These are phyloP conservation scores for Apteryx mantelli DNA, from an alignment of 2,113 vertebrate species.

Conservation along the genomic window DNA sequence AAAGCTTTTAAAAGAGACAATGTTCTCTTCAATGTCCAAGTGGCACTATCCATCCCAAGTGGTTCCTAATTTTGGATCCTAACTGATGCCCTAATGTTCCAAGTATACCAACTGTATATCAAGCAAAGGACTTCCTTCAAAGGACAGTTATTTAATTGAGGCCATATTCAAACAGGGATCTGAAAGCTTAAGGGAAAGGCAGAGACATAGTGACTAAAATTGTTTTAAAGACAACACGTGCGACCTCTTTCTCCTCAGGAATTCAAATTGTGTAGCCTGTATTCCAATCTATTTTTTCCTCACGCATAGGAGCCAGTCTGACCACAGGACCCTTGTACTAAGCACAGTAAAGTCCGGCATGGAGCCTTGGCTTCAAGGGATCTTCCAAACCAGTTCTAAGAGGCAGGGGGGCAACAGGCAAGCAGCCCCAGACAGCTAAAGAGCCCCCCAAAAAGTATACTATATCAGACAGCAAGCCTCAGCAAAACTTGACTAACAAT, in stretches of 20 bases:
- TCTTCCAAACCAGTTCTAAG: background rate
- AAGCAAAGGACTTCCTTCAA: conserved; percentile 40
- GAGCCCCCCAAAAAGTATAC: background rate
- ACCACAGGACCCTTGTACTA: background rate
- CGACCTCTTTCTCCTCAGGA: background rate
- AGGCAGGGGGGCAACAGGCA: background rate
- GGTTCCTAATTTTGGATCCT: conserved; percentile 59
- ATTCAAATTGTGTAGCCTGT: background rate
- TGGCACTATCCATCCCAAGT: background rate
- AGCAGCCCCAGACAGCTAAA: background rate
- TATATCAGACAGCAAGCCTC: background rate
- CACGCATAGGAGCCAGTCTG: background rate
- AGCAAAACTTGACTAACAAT: background rate
- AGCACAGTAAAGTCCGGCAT: background rate
- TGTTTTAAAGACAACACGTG: background rate
- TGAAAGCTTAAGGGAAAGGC: conserved; percentile 27
- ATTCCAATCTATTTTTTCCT: background rate
- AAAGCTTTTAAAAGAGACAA: conserved; percentile 36
- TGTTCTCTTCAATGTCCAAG: background rate
- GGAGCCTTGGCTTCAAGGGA: background rate
- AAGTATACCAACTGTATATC: background rate
- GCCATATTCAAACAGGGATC: conserved; percentile 30
- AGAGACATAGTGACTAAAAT: background rate
- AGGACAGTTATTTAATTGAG: conserved; percentile 53
- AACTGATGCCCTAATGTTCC: background rate